phyloP scores from a whole-genome alignment of 2,113 vertebrate genomes.

The Microtus oregoni region DNA sequence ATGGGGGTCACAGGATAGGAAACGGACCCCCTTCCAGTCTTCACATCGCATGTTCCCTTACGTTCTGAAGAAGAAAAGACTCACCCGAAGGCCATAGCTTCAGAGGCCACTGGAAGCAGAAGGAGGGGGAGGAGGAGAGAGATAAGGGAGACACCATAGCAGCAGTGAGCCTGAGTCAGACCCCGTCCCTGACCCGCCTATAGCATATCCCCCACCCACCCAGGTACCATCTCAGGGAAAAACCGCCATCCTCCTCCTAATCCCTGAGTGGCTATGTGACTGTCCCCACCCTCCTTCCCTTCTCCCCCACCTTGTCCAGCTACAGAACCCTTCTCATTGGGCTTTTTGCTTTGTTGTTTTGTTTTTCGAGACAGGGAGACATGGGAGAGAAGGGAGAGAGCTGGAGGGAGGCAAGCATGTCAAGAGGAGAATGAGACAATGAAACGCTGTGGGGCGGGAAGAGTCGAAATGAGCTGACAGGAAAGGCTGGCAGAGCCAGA shows the following conservation, averaged over 20 bases:
- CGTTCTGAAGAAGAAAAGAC: conserved; percentile 36
- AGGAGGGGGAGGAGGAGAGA: not conserved
- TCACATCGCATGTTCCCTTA: not conserved
- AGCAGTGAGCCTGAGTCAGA: not conserved
- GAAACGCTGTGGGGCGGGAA: not conserved
- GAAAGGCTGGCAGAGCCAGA: not conserved
- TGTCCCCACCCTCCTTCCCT: not conserved
- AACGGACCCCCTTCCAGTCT: not conserved
- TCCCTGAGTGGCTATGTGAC: not conserved
- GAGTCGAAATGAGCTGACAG: not conserved
- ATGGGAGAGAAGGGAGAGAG: no score
- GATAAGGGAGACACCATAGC: not conserved
- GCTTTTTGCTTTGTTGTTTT: not conserved
- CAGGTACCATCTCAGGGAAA: not conserved
- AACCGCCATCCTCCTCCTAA: not conserved
- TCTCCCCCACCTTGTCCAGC: not conserved
- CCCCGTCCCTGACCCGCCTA: not conserved
- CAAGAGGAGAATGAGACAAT: not conserved
- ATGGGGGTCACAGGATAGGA: not conserved
- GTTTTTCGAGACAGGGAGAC: no score
- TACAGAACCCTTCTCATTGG: not conserved
- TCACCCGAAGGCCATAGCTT: conserved; percentile 79
- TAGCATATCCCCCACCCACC: not conserved
- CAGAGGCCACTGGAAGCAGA: conserved; percentile 75
- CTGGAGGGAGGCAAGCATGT: not conserved